Conservation (phyloP, 2,113 vertebrate species). For the Corythoichthys haematopterus region DNA sequence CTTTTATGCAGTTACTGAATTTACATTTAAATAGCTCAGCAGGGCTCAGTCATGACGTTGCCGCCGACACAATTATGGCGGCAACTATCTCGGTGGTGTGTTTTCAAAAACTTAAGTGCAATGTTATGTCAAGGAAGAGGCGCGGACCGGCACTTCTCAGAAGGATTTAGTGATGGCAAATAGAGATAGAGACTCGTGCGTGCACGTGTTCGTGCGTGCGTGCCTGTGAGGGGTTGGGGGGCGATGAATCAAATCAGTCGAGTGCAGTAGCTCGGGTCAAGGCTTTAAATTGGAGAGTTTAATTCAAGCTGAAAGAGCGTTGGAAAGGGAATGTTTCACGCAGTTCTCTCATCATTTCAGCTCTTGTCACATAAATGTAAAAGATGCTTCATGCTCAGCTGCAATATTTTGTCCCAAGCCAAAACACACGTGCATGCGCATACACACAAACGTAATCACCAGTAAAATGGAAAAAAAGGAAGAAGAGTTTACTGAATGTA, state of each 20-base stretch:
- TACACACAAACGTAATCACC: conserved; percentile 13
- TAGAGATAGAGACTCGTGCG: not conserved
- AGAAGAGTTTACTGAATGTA: not conserved
- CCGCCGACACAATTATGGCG: conserved; percentile 11
- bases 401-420: not conserved
- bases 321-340: conserved; percentile 11
- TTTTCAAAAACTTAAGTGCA: conserved; percentile 9
- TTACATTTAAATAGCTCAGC: conserved; percentile 41
- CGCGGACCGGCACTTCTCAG: not conserved
- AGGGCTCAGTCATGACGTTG: conserved; percentile 17
- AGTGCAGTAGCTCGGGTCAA: conserved; percentile 8
- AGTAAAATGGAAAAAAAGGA: conserved; percentile 13
- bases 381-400: conserved; percentile 16
- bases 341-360: conserved; percentile 39
- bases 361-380: conserved; percentile 42
- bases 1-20: conserved; percentile 17
- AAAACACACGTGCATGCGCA: not conserved
- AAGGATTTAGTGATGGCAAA: not conserved
- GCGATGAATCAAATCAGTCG: conserved; percentile 1
- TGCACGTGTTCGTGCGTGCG: not conserved
- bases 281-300: not conserved
- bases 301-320: not conserved
- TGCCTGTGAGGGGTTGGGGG: too few species aligned
- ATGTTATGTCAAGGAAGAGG: not conserved
- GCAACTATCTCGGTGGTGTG: not conserved